Base-by-base conservation (phyloP, 37 sponge, comb jelly and placozoan genomes). In the Diacarnus erythraeanus region DNA sequence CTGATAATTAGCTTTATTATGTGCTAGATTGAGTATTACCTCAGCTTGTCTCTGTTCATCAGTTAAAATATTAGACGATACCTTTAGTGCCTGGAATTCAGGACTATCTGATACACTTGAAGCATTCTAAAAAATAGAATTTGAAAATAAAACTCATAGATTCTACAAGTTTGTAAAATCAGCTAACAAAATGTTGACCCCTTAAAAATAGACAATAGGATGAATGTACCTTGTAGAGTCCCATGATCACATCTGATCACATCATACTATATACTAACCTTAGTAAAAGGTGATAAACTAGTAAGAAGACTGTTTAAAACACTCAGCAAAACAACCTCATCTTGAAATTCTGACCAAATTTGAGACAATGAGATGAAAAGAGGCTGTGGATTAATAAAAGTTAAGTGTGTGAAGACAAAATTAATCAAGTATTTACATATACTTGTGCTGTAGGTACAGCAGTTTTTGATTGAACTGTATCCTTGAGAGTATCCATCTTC, bases 371-470 rank as follows among this genome's bases (percentile, higher is more conserved):
- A 35, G 43, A 89, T 80, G 74, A 98, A 98, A 67, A 94, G 83
- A 2, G 99, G 99, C 90, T 98, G 76, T 3, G 60, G 71, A 21
- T 51, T 40, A 9, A 27, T 12, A 41, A 9, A 39, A 23, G 5
- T 36, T 15, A 69, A 69, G 5, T 37, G 10, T 6, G 15, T 42
- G 41, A 25, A 40, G 20, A 17, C 8, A 38, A 21, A n/a, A 40
- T 34, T 18, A 38, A 60, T 23, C 22, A 25, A 54, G 20, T 29
- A 78, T 88, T 84, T 43, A 92, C 93, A 82, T 95, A 96, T 42
- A 97, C 99, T 80, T 94, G 94, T 43, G 95, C 65, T 33, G 99
- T 98, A 17, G 99, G 97, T 35, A 98, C 99, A 30, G 99, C 99
- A 42, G 99, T 86, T 77, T 98, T 98, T 39, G 97, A 72, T 73